Evolutionary conservation across 53 echinoderm and acorn worm genomes (phyloP), one percentile per base, ranked within the genome.

Genomic region (Holothuria leucospilota): DNA sequence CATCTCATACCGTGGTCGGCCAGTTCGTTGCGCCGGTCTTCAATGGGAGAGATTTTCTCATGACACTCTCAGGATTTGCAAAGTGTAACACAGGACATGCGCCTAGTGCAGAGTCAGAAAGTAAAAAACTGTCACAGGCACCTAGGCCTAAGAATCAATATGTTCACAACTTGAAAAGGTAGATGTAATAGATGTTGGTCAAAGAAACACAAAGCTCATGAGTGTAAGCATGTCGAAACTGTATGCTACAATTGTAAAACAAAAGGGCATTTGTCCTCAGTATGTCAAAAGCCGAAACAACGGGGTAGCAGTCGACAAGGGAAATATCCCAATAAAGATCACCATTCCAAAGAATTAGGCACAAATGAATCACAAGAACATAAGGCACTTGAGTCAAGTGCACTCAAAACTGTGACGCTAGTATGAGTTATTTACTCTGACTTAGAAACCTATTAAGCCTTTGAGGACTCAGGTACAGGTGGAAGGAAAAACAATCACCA

Each of bases 21-120:
- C n/a, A n/a, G n/a, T n/a, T n/a, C n/a, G n/a, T n/a, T n/a, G n/a
- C n/a, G n/a, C n/a, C n/a, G n/a, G n/a, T n/a, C n/a, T n/a, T n/a
- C n/a, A n/a, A n/a, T n/a, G n/a, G n/a, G n/a, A n/a, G n/a, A n/a
- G n/a, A n/a, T n/a, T n/a, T n/a, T n/a, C n/a, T n/a, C n/a, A n/a
- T n/a, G n/a, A n/a, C n/a, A n/a, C n/a, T 53, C 86, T 18, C 29
- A 77, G 29, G 86, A 77, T 39, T 29, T 86, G 21, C 86, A 86
- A 40, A 42, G 5, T 42, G 42, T 42, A 6, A 42, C 42, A 6
- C 13, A 73, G 72, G n/a, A n/a, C n/a, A n/a, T n/a, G n/a, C n/a
- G n/a, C n/a, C n/a, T n/a, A n/a, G n/a, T n/a, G n/a, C n/a, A 42
- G 23, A 53, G 12, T 28, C 8, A 39, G 39, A 13, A 67, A 53